phyloP scores from a whole-genome alignment of 2,113 vertebrate species.

The Rafetus swinhoei region DNA sequence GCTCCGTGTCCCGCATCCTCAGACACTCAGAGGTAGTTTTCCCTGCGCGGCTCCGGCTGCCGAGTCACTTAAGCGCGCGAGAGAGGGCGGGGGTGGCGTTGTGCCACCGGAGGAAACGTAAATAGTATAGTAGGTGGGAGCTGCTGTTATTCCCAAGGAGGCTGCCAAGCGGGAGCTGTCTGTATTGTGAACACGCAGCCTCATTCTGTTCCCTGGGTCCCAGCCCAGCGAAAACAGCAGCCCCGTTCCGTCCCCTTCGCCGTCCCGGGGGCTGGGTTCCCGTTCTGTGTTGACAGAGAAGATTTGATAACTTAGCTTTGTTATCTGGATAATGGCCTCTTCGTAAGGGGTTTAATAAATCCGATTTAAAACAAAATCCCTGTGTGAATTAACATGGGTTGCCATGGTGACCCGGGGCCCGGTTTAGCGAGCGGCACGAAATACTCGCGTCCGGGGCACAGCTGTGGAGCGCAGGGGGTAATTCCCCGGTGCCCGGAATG shows the following conservation, averaged over 20 bases:
- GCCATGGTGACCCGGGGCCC: conserved; percentile 62
- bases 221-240: not conserved
- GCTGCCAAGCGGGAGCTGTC: not conserved
- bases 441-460: conserved; percentile 34
- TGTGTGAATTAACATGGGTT: conserved; percentile 67
- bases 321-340: conserved; percentile 62
- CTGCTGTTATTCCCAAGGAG: not conserved
- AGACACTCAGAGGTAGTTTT: not conserved
- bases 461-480: not conserved
- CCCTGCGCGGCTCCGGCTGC: not conserved
- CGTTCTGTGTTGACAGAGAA: not conserved
- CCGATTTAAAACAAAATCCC: conserved; percentile 62
- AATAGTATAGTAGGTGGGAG: not conserved
- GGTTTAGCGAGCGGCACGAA: conserved; percentile 17
- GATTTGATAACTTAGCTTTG: conserved; percentile 54
- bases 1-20: not conserved
- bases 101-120: not conserved
- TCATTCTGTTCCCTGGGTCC: not conserved
- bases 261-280: accelerated
- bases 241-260: not conserved
- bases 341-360: conserved; percentile 63
- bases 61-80: not conserved
- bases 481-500: conserved; percentile 69
- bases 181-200: not conserved
- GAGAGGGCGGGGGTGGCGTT: not conserved